Evolutionary conservation across 2,888 invertebrate genomes (phyloP).

Genomic region (Pheosia tremula): DNA sequence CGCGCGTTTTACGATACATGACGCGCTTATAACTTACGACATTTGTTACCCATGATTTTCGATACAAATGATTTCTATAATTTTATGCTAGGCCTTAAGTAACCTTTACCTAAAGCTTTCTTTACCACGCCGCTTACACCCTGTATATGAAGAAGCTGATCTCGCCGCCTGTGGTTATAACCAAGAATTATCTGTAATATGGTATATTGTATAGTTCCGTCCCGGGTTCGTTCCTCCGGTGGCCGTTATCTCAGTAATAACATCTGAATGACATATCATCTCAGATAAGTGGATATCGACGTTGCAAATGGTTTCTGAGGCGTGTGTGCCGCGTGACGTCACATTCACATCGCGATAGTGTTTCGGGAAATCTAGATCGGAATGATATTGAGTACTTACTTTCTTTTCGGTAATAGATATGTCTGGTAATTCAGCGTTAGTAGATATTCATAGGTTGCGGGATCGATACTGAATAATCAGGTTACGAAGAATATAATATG

Average conservation of each 20-base stretch:
- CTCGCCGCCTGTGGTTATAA: not conserved
- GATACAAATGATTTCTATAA: too few relatives aligned
- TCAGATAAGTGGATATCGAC: conserved; percentile 14
- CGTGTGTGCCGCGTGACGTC: conserved; percentile 22
- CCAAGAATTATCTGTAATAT: not conserved
- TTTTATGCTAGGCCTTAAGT: too few relatives aligned
- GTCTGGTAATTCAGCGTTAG: not conserved
- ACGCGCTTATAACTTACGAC: too few relatives aligned
- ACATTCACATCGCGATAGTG: conserved; percentile 11
- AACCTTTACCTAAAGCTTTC: too few relatives aligned
- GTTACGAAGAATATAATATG: too few relatives aligned
- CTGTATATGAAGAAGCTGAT: not conserved
- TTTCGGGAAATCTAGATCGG: not conserved
- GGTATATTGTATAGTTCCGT: conserved; percentile 2
- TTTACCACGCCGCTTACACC: too few relatives aligned
- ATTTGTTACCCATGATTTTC: too few relatives aligned
- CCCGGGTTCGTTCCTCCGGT: conserved; percentile 10
- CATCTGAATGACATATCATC: conserved; percentile 18
- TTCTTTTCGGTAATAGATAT: conserved; percentile 3
- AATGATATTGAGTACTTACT: not conserved
- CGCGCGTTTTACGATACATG: too few relatives aligned
- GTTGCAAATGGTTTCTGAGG: conserved; percentile 22
- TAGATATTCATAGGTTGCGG: too few relatives aligned
- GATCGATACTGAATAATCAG: too few relatives aligned
- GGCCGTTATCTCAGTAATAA: conserved; percentile 26